Evolutionary conservation across 35 echinoderm and acorn worm genomes (phyloP).

Genomic region (Apostichopus japonicus): DNA sequence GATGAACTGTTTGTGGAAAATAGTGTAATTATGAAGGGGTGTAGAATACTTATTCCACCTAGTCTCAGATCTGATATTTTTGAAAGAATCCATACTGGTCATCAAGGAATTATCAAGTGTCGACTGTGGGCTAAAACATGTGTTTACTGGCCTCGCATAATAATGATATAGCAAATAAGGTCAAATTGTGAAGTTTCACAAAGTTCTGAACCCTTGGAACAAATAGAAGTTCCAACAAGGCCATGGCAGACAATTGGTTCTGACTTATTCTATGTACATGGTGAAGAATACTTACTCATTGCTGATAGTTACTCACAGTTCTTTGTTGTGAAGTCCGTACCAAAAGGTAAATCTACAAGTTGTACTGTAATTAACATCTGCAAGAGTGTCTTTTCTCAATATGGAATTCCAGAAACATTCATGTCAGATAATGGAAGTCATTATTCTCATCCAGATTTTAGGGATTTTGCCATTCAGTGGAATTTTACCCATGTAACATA

Average conservation of each 20-base stretch:
- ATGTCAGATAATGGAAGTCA: slow-evolving; percentile 71
- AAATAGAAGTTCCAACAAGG: not conserved
- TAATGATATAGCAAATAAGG: slow-evolving; percentile 64
- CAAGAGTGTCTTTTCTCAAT: slow-evolving; percentile 74
- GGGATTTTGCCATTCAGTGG: slow-evolving; percentile 36
- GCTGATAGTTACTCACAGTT: slow-evolving; percentile 67
- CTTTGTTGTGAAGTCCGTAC: slow-evolving; percentile 36
- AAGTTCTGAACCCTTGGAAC: not conserved
- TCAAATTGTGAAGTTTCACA: too few species aligned
- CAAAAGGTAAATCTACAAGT: slow-evolving; percentile 52
- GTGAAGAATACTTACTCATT: slow-evolving; percentile 69
- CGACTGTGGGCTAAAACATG: slow-evolving; percentile 58
- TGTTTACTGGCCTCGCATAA: slow-evolving; percentile 64
- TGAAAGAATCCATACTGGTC: slow-evolving; percentile 61
- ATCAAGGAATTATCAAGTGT: slow-evolving; percentile 73
- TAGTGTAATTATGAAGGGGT: slow-evolving; percentile 73
- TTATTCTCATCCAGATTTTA: slow-evolving; percentile 1
- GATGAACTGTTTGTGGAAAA: slow-evolving; percentile 59
- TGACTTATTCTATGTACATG: slow-evolving; percentile 64
- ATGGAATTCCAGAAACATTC: slow-evolving; percentile 70
- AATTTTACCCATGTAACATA: slow-evolving; percentile 65
- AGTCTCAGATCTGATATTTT: slow-evolving; percentile 24
- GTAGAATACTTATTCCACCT: slow-evolving; percentile 65
- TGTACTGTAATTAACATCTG: slow-evolving; percentile 48
- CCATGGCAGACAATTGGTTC: slow-evolving; percentile 63